Base-by-base conservation (phyloP, 2,888 invertebrate genomes). In the Zygogramma bicolorata region DNA sequence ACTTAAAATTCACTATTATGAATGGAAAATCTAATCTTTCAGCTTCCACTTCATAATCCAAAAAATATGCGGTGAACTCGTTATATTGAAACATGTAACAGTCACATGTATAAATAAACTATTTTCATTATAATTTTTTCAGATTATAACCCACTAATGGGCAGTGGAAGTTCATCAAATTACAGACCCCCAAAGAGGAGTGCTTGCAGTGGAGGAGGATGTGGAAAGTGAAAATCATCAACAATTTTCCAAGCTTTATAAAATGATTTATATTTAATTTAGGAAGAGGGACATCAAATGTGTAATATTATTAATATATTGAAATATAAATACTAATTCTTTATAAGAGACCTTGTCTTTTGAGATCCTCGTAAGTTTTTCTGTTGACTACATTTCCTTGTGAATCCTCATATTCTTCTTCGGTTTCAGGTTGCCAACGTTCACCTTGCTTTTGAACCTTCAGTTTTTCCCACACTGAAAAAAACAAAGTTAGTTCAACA, bases 341-440 rank as follows among this genome's bases (percentile, higher is more conserved):
- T 91, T 92, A 99, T 75, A 99, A 90, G 73, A 99, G 91, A 62
- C 99, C 99, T 89, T 99, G 99, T 84, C 99, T 90, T 87, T 99
- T 99, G 80, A 99, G 91, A 91, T 99, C 99, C 86, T 99, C 99
- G 83, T 93, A 99, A 0, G 98, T 99, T 87, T 99, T 99, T 77
- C 97, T 93, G 88, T 97, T 99, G 1, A 99, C 98, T 15, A 99
- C 99, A 89, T 99, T 99, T 13, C 99, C 99, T 80, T 94, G 92
- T 0, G 98, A 97, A 89, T 99, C 99, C 88, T 99, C 99, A 88
- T 95, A 99, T 84, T 99, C 99, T 88, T 99, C 99, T 88, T 98
- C 96, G 80, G 95, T 95, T 85, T 98, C 98, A 0, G 98, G 97
- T 80, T 96, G 96, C 95, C 97, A 99, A 75, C 99, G 91, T 88